Evolutionary conservation across 2,888 invertebrate genomes (phyloP).

Genomic region (Polydrusus tereticollis): DNA sequence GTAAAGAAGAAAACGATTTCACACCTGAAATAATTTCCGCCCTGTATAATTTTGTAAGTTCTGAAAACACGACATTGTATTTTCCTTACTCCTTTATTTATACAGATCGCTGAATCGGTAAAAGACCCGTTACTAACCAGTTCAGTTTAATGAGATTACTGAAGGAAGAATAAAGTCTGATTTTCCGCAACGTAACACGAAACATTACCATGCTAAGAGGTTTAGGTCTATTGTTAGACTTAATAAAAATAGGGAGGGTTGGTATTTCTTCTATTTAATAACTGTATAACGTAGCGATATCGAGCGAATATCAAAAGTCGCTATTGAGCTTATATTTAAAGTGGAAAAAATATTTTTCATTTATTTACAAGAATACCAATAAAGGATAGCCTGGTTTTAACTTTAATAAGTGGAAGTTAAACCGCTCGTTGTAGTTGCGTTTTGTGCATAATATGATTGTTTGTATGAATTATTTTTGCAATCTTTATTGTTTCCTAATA

Average conservation of each 20-base stretch:
- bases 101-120: constrained; percentile 26
- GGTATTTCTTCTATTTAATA: constrained; percentile 23
- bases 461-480: background rate
- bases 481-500: no score
- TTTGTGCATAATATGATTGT: background rate
- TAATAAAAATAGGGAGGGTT: constrained; percentile 34
- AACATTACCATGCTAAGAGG: constrained; percentile 43
- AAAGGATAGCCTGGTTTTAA: no score
- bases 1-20: no score
- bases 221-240: constrained; percentile 40
- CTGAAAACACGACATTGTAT: no score
- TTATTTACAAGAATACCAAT: no score
- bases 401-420: no score
- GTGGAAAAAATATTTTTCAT: background rate
- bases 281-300: constrained; percentile 14
- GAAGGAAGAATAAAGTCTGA: constrained; percentile 37
- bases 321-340: background rate
- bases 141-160: constrained; percentile 38
- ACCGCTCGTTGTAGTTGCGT: background rate
- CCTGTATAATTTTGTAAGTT: no score
- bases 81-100: constrained; percentile 18
- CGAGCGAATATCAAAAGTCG: background rate
- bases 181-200: constrained; percentile 35
- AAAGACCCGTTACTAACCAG: constrained; percentile 27
- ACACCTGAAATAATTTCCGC: no score